phyloP scores from a whole-genome alignment of 2,797 vertebrate genomes.

The Cheirogaleus major region DNA sequence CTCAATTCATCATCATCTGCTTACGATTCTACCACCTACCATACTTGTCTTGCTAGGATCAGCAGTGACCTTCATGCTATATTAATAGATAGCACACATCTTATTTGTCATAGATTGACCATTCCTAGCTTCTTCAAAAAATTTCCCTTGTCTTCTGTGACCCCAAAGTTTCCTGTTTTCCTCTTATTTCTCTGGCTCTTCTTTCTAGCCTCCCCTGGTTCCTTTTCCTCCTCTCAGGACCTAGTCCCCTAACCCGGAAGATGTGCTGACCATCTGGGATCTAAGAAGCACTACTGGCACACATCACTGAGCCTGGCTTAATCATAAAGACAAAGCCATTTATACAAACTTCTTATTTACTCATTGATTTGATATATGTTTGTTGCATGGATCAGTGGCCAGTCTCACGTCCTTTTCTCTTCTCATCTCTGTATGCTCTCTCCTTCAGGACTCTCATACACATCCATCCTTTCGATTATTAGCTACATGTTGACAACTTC shows the following conservation, averaged over 20 bases:
- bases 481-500: constrained; percentile 9
- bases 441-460: not conserved
- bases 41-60: not conserved
- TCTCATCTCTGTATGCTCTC: not conserved
- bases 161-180: not conserved
- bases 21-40: not conserved
- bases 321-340: not conserved
- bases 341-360: not conserved
- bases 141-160: constrained; percentile 2
- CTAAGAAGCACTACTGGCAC: not conserved
- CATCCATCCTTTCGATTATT: not conserved
- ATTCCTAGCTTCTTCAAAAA: not conserved
- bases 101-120: not conserved
- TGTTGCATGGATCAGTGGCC: not conserved
- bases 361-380: not conserved
- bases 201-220: not conserved
- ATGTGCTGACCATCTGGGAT: not conserved
- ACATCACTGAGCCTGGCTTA: not conserved
- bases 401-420: not conserved
- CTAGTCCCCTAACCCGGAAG: not conserved
- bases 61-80: not conserved
- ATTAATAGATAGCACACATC: not conserved
- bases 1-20: not conserved
- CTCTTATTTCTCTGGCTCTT: not conserved
- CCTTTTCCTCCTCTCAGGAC: not conserved